Evolutionary conservation across 1,140 invertebrate genomes (phyloP), one percentile per base, ranked within the genome.

Genomic region (Ceratitis capitata): DNA sequence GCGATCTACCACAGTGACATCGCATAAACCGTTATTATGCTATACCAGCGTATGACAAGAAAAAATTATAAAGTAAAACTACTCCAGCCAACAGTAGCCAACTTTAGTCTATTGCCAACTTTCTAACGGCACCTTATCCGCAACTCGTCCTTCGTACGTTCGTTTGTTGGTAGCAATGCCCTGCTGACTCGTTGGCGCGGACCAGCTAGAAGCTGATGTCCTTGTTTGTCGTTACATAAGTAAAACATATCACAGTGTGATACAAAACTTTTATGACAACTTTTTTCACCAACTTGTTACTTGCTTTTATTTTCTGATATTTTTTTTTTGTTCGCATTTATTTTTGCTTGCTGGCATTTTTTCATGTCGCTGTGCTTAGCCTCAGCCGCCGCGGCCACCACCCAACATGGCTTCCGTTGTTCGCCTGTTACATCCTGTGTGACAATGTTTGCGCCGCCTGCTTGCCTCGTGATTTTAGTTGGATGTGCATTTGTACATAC

Each of bases 181-280:
- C 1, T 32, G 29, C 61, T 42, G 69, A 61, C 35, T 42, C 69
- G 69, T 78, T 83, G 47, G 51, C 23, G 23, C 85, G 86, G n/a
- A 85, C 39, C 39, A 78, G 82, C 85, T 69, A n/a, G n/a, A n/a
- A 82, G 84, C 61, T 86, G 87, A 86, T 90, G 87, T 88, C 84
- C 86, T 90, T 88, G 88, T 88, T 88, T 87, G 86, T 86, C 89
- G 86, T 86, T 64, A 86, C 86, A 85, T 84, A 83, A 86, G 86
- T 86, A 83, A 86, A 88, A 87, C 88, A 89, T 84, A 87, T 87
- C 89, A 87, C 88, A 89, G 88, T 88, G 86, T 87, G 78, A 83
- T 83, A 85, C 74, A 83, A 85, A 78, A 78, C 61, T 51, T 84
- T 61, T 84, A 61, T 84, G 39, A 61, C 83, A 58, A 58, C 53